Percentiles rank a stretch among this genome's conserved stretches.
phyloP scores from a whole-genome alignment of 2,797 vertebrate genomes.

The Sebastes elongatus region DNA sequence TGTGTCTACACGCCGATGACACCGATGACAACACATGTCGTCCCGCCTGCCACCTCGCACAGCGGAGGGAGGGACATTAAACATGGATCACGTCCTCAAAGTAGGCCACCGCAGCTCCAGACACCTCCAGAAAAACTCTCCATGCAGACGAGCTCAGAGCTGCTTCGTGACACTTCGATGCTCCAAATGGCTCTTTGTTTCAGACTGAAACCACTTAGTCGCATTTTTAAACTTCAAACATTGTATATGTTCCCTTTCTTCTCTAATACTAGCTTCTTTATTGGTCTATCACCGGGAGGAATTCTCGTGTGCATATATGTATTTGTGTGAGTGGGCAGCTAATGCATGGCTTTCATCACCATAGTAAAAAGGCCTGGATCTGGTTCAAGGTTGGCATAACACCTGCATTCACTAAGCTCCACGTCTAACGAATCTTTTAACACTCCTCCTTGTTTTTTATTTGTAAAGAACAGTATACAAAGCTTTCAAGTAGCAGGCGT shows the following conservation, averaged over 20 bases:
- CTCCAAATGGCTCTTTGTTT: not conserved
- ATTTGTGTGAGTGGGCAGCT: not conserved
- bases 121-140: slow-evolving; percentile 29
- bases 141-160: not conserved
- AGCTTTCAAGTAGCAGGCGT: not conserved
- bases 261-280: not conserved
- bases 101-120: slow-evolving; percentile 51
- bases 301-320: not conserved
- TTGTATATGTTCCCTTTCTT: not conserved
- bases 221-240: slow-evolving; percentile 5
- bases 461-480: not conserved
- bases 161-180: not conserved
- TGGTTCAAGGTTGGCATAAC: not conserved
- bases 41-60: slow-evolving; percentile 11
- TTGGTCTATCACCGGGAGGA: not conserved
- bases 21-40: slow-evolving; percentile 22
- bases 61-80: slow-evolving; percentile 31
- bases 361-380: not conserved
- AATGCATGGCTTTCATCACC: not conserved
- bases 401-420: not conserved
- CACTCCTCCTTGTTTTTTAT: not conserved
- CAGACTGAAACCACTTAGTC: not conserved
- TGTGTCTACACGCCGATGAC: slow-evolving; percentile 8
- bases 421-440: not conserved
- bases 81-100: slow-evolving; percentile 59